A percentile compares a stretch with the other conserved stretches of the same genome.
Evolutionary conservation across 1,140 invertebrate species (phyloP).

Genomic region (Planococcus citri): DNA sequence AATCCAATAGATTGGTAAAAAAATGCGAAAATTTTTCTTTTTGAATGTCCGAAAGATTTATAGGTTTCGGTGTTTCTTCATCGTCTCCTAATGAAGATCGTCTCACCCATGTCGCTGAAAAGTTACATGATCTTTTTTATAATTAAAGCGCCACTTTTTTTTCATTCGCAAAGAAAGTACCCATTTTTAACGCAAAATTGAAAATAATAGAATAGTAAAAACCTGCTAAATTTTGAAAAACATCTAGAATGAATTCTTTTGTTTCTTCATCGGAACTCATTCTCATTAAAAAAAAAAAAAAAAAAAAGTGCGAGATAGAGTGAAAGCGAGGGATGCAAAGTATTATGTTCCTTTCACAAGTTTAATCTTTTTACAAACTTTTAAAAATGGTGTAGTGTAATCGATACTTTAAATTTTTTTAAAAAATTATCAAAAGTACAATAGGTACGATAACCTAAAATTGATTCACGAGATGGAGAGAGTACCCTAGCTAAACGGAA

Average conservation of each 20-base stretch:
- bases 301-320: too few species aligned
- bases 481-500: too few species aligned
- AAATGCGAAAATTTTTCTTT: conserved; percentile 53
- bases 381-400: too few species aligned
- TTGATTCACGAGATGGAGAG: too few species aligned
- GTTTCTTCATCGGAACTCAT: neutral
- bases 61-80: conserved; percentile 37
- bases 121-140: neutral
- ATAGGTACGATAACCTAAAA: too few species aligned
- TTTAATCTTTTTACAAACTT: too few species aligned
- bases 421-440: too few species aligned
- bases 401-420: too few species aligned
- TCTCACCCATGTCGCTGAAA: conserved; percentile 51
- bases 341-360: too few species aligned
- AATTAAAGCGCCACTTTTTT: conserved; percentile 26
- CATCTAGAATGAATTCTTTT: neutral
- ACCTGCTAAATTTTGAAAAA: conserved; percentile 4
- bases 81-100: conserved; percentile 47
- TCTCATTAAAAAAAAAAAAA: too few species aligned
- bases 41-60: conserved; percentile 44
- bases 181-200: neutral
- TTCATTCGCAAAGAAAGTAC: too few species aligned
- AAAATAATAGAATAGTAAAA: neutral
- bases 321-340: too few species aligned
- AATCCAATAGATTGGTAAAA: conserved; percentile 51